phyloP scores from a whole-genome alignment of 1,140 invertebrate genomes.

The Eulimnadia texana region DNA sequence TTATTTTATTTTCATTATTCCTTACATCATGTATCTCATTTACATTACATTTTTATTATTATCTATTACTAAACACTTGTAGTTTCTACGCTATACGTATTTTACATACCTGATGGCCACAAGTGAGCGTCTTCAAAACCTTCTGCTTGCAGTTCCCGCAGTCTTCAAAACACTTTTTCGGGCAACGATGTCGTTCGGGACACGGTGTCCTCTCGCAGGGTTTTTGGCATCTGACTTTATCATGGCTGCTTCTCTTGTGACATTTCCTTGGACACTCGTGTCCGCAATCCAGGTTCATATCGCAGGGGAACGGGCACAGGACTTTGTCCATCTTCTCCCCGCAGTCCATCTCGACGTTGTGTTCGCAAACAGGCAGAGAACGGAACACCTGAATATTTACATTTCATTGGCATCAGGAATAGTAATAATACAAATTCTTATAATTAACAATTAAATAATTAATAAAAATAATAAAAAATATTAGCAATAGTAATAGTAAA shows the following conservation, averaged over 20 bases:
- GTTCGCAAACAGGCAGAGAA: neutral
- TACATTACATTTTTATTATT: too few relatives aligned
- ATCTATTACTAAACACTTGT: too few relatives aligned
- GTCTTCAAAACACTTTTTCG: conserved; percentile 30
- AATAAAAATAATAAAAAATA: neutral
- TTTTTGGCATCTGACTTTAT: conserved; percentile 1
- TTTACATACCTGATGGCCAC: conserved; percentile 31
- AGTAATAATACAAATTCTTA: neutral
- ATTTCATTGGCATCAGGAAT: too few relatives aligned
- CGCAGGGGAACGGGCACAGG: neutral
- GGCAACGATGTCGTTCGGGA: conserved; percentile 32
- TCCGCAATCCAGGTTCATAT: conserved; percentile 2
- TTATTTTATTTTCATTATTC: too few relatives aligned
- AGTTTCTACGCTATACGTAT: too few relatives aligned
- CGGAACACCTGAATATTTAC: neutral
- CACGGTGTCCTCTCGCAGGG: conserved; percentile 29
- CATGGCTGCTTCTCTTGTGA: conserved; percentile 11
- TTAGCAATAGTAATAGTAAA: neutral
- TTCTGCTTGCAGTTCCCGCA: conserved; percentile 32
- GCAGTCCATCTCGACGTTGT: neutral
- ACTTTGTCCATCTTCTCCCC: neutral
- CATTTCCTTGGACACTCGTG: neutral
- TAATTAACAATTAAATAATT: neutral
- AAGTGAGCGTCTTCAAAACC: conserved; percentile 30
- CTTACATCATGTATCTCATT: too few relatives aligned